Evolutionary conservation across 2,113 vertebrate genomes (phyloP).

Genomic region (Sinocyclocheilus grahami): DNA sequence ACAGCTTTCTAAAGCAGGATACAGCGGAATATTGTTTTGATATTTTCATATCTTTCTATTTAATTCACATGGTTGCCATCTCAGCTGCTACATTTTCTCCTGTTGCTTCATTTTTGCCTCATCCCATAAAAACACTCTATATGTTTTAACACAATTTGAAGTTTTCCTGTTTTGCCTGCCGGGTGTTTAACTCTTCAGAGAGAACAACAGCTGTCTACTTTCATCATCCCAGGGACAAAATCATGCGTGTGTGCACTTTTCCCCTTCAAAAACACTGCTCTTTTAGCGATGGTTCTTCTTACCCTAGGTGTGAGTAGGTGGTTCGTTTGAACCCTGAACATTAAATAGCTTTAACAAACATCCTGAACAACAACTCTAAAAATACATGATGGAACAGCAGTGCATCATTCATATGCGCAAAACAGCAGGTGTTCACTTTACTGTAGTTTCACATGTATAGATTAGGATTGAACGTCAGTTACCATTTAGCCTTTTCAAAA

Average conservation of each 20-base stretch:
- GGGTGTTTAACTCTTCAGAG: conserved; percentile 36
- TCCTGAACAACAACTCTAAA: conserved; percentile 8
- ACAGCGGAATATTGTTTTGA: conserved; percentile 16
- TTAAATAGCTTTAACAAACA: conserved; percentile 38
- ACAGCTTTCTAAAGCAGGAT: background rate
- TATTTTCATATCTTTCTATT: conserved; percentile 18
- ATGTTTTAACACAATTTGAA: conserved; percentile 23
- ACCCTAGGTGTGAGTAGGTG: conserved; percentile 34
- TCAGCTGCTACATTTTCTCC: conserved; percentile 6
- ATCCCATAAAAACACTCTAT: conserved; percentile 1
- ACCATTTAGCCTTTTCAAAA: background rate
- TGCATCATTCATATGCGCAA: conserved; percentile 22
- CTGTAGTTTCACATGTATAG: background rate
- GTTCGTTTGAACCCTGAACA: conserved; percentile 30
- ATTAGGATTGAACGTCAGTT: conserved; percentile 1
- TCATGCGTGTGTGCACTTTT: background rate
- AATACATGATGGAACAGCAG: background rate
- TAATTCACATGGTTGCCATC: conserved; percentile 8
- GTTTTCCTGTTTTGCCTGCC: conserved; percentile 14
- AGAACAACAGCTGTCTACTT: conserved; percentile 36
- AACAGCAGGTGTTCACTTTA: background rate
- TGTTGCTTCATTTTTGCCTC: conserved; percentile 27
- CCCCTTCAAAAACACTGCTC: background rate
- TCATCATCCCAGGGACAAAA: conserved; percentile 23
- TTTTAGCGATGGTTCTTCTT: background rate